Evolutionary conservation across 2,888 invertebrate genomes (phyloP), one percentile per base, ranked within the genome.

Genomic region (Brenthis ino): DNA sequence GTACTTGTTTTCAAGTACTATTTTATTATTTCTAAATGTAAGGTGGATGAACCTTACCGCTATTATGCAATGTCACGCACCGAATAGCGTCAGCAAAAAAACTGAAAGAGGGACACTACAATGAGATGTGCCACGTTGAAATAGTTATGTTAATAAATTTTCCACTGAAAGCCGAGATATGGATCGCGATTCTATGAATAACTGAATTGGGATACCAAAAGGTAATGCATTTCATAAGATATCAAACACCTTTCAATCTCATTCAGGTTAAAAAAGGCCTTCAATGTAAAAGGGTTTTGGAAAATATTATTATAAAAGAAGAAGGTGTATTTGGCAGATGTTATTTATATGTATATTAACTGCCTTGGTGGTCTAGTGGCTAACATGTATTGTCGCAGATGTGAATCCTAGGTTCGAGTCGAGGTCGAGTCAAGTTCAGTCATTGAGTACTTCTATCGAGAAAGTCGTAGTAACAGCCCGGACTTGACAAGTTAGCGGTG

Each of bases 161-260:
- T 69, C 67, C 69, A 60, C 54, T 68, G 60, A 69, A 58, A 65
- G 63, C 33, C 58, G 53, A 71, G 77, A 79, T 77, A 77, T 68
- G 73, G 64, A 82, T 83, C 81, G 80, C 76, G 79, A 81, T 82
- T 85, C 85, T 77, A 88, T 88, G 88, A 88, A 88, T 88, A 88
- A 86, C 82, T 85, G 86, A 87, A 85, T 81, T 43, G 37, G 11
- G 11, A 84, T 75, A 78, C 82, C 81, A 82, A 84, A 85, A 79
- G 83, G 81, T 79, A 77, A 78, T 73, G 79, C 79, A 82, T 80
- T 79, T 82, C 87, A 88, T 88, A 87, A 84, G 65, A 73, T 80
- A 87, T 85, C 85, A 77, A 80, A 80, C 77, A 57, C 43, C 60
- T 53, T 65, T 61, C 65, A 57, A 11, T 20, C 16, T 20, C 63